A percentile compares a stretch with the other conserved stretches of the same genome.
Evolutionary conservation across 2,797 vertebrate species (phyloP).

Genomic region (Liasis olivaceus): DNA sequence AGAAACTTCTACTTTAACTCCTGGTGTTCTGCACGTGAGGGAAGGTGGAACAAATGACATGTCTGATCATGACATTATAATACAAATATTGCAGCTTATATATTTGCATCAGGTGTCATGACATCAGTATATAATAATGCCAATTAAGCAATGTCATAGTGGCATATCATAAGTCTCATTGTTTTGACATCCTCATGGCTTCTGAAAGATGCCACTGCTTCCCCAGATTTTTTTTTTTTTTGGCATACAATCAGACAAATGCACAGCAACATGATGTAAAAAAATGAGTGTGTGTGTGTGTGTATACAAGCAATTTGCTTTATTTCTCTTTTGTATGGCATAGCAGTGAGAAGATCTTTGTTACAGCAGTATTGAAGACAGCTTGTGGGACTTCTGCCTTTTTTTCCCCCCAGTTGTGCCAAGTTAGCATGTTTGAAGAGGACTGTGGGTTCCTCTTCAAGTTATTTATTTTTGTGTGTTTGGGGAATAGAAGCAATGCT

Average conservation of each 20-base stretch:
- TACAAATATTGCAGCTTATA: background rate
- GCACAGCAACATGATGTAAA: background rate
- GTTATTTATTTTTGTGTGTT: background rate
- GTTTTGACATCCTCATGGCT: background rate
- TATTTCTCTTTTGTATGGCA: background rate
- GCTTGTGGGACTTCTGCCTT: background rate
- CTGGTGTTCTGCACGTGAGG: background rate
- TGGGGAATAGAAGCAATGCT: background rate
- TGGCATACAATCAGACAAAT: background rate
- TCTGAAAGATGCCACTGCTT: background rate
- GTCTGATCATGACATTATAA: background rate
- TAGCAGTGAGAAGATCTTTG: background rate
- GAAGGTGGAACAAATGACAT: background rate
- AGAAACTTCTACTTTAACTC: background rate
- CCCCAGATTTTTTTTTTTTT: background rate
- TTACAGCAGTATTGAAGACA: background rate
- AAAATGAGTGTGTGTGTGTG: background rate
- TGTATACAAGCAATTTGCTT: background rate
- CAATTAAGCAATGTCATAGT: background rate
- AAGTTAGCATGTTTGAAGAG: background rate
- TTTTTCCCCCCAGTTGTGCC: background rate
- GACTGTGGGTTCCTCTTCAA: background rate
- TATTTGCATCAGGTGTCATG: background rate
- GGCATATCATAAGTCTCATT: background rate
- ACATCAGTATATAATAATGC: background rate